These are phyloP conservation scores for Dichetophora obliterata DNA, from an alignment of 2,888 invertebrate genomes.

Conservation along the genomic window DNA sequence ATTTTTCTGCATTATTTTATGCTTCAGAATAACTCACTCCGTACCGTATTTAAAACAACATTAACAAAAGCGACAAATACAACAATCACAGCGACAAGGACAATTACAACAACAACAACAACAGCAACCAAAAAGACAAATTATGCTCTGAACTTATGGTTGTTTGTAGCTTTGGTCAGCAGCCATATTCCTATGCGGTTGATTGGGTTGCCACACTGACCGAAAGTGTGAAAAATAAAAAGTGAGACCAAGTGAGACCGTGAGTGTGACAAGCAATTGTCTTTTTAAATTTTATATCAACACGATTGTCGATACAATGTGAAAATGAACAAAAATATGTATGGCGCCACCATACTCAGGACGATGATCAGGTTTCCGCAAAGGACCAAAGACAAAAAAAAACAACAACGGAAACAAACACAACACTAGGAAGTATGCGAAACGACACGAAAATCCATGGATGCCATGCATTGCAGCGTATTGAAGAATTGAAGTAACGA, in stretches of 20 bases:
- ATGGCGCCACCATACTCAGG: not conserved
- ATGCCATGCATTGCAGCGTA: not conserved
- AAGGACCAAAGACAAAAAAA: too few relatives aligned
- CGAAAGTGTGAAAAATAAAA: not conserved
- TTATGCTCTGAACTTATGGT: not conserved
- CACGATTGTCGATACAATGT: conserved; percentile 39
- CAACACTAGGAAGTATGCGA: too few relatives aligned
- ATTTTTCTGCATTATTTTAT: too few relatives aligned
- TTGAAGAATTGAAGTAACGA: not conserved
- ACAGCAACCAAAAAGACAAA: not conserved
- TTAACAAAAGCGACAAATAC: not conserved
- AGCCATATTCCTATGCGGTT: conserved; percentile 20
- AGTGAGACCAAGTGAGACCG: not conserved
- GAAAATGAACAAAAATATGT: conserved; percentile 41
- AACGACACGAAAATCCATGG: too few relatives aligned
- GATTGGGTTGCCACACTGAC: conserved; percentile 16
- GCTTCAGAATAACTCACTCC: too few relatives aligned
- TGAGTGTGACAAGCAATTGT: not conserved
- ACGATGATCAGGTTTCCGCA: not conserved
- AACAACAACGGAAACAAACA: too few relatives aligned
- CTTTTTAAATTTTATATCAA: conserved; percentile 22
- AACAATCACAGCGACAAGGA: not conserved
- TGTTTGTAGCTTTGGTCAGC: conserved; percentile 6
- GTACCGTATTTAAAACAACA: not conserved
- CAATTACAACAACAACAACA: not conserved